phyloP scores from a whole-genome alignment of 2,888 invertebrate genomes.

The Ariolimax columbianus region DNA sequence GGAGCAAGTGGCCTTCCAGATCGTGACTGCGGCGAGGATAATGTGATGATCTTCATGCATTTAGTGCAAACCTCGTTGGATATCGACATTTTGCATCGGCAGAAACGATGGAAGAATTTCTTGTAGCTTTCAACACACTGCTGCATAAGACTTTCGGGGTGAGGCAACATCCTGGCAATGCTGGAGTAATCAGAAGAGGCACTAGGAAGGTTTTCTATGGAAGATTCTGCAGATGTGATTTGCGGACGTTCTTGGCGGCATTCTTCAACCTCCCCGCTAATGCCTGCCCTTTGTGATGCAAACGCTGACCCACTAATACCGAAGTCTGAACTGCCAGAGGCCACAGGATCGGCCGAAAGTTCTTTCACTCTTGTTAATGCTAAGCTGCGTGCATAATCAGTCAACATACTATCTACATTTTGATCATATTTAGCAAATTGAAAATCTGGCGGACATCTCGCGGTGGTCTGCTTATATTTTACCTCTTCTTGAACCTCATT shows the following conservation, averaged over 20 bases:
- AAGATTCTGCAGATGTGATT: too few relatives aligned
- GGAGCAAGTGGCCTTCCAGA: not conserved
- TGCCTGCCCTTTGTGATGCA: too few relatives aligned
- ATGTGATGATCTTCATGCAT: slow-evolving; percentile 48
- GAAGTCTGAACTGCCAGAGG: too few relatives aligned
- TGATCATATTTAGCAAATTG: not conserved
- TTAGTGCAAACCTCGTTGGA: slow-evolving; percentile 55
- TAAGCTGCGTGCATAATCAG: not conserved
- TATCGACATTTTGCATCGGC: slow-evolving; percentile 63
- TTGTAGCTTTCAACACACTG: slow-evolving; percentile 77
- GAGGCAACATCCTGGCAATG: not conserved
- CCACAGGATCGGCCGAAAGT: not conserved
- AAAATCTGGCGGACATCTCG: not conserved
- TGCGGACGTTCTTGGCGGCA: too few relatives aligned
- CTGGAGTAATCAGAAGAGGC: not conserved
- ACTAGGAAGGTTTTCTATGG: too few relatives aligned
- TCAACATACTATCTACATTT: not conserved
- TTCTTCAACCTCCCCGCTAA: too few relatives aligned
- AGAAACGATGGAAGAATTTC: slow-evolving; percentile 74
- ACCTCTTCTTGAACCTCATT: too few relatives aligned
- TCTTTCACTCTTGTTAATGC: not conserved
- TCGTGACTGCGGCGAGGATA: not conserved
- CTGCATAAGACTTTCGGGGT: slow-evolving; percentile 69
- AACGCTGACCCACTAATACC: too few relatives aligned
- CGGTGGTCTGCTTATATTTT: not conserved